These are phyloP conservation scores for Halotydeus destructor DNA, from an alignment of 1,140 invertebrate species.

Conservation along the genomic window DNA sequence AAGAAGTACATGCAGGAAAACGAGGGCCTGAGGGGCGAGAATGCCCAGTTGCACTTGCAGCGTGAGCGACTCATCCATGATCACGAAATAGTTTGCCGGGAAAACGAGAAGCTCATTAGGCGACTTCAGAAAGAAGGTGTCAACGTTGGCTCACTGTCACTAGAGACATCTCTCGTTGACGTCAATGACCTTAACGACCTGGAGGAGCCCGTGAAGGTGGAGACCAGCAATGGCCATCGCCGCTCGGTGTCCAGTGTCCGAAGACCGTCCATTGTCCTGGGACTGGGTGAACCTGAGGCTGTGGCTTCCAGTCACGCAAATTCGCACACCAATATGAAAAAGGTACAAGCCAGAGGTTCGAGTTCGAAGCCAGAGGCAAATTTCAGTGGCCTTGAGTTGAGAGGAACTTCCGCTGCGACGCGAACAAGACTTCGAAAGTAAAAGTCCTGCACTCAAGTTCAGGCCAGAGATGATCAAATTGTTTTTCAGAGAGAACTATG, in stretches of 20 bases:
- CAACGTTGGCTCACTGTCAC: background rate
- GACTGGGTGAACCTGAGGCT: too few species aligned
- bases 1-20: slow-evolving; percentile 50
- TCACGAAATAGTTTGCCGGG: slow-evolving; percentile 65
- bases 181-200: background rate
- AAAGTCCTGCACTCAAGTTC: background rate
- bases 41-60: slow-evolving; percentile 55
- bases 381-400: background rate
- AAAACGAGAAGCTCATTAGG: slow-evolving; percentile 65
- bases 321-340: background rate
- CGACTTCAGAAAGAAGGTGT: slow-evolving; percentile 40
- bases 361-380: background rate
- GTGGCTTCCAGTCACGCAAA: background rate
- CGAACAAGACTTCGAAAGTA: background rate
- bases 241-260: background rate
- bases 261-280: too few species aligned
- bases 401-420: slow-evolving; percentile 1
- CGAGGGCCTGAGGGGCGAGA: slow-evolving; percentile 45
- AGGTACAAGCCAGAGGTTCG: background rate
- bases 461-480: too few species aligned
- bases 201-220: background rate
- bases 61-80: slow-evolving; percentile 59
- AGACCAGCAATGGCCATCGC: background rate
- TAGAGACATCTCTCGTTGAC: background rate
- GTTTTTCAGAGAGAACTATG: too few species aligned